phyloP scores from a whole-genome alignment of 1,140 invertebrate genomes.

The Mercenaria mercenaria region DNA sequence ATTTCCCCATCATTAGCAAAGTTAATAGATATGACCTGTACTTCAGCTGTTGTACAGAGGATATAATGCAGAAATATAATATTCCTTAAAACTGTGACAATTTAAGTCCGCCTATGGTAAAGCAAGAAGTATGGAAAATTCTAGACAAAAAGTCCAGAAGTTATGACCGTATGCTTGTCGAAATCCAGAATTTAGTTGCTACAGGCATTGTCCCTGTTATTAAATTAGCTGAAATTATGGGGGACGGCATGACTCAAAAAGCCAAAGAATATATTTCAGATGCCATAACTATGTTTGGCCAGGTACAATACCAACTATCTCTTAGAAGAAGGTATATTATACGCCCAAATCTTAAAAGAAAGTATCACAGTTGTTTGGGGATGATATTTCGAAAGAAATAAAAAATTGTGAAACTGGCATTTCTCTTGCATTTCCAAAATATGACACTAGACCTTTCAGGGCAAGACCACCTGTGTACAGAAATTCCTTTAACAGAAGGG shows the following conservation, averaged over 20 bases:
- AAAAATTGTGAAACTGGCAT: slow-evolving; percentile 39
- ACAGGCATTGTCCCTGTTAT: slow-evolving; percentile 16
- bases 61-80: too few species aligned
- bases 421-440: not conserved
- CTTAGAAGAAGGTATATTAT: not conserved
- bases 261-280: not conserved
- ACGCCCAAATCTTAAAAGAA: not conserved
- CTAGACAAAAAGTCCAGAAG: not conserved
- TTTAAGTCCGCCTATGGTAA: not conserved
- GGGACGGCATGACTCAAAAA: not conserved
- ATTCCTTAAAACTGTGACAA: too few species aligned
- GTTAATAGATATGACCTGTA: too few species aligned
- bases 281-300: not conserved
- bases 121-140: slow-evolving; percentile 52
- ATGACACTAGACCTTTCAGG: not conserved
- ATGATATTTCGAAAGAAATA: slow-evolving; percentile 53
- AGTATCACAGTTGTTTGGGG: slow-evolving; percentile 35
- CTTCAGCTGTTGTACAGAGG: too few species aligned
- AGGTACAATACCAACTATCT: not conserved
- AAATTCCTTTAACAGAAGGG: not conserved
- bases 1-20: too few species aligned
- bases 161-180: slow-evolving; percentile 10
- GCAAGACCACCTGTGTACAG: not conserved
- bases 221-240: not conserved
- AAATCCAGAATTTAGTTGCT: slow-evolving; percentile 37